Percentiles rank a stretch among this genome's conserved stretches.
Evolutionary conservation across 2,113 vertebrate genomes (phyloP).

Genomic region (Dasyornis broadbenti): DNA sequence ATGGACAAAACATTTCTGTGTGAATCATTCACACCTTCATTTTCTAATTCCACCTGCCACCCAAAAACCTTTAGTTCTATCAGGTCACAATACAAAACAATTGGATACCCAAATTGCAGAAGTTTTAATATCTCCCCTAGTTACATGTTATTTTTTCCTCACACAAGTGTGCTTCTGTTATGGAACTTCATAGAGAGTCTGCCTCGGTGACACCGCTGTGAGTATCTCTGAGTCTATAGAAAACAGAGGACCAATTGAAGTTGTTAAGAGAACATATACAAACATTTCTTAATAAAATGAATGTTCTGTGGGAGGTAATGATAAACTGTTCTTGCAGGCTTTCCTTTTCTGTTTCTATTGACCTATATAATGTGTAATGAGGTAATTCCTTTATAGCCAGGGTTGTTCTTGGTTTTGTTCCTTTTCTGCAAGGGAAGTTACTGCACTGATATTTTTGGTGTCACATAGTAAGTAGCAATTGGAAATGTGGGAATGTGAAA

Average conservation of each 20-base stretch:
- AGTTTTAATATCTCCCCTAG: not conserved
- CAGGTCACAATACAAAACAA: not conserved
- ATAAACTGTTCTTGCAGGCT: not conserved
- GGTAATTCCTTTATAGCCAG: not conserved
- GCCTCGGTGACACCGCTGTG: fast-evolving
- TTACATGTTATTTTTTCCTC: not conserved
- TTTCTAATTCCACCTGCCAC: not conserved
- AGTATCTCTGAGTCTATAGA: not conserved
- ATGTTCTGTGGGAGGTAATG: not conserved
- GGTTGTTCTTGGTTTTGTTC: not conserved
- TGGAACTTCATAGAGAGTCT: not conserved
- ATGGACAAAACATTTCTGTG: not conserved
- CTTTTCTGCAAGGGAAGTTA: not conserved
- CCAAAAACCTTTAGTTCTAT: not conserved
- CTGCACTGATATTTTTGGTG: not conserved
- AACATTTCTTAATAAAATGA: not conserved
- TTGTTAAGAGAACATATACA: not conserved
- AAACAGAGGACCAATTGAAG: not conserved
- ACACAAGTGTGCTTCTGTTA: not conserved
- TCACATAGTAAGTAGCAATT: not conserved
- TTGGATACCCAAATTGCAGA: not conserved
- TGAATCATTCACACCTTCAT: not conserved
- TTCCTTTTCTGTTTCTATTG: not conserved
- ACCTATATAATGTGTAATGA: not conserved
- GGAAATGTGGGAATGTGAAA: not conserved